Evolutionary conservation across 2,888 invertebrate species (phyloP).

Genomic region (Cheilosia pagana): DNA sequence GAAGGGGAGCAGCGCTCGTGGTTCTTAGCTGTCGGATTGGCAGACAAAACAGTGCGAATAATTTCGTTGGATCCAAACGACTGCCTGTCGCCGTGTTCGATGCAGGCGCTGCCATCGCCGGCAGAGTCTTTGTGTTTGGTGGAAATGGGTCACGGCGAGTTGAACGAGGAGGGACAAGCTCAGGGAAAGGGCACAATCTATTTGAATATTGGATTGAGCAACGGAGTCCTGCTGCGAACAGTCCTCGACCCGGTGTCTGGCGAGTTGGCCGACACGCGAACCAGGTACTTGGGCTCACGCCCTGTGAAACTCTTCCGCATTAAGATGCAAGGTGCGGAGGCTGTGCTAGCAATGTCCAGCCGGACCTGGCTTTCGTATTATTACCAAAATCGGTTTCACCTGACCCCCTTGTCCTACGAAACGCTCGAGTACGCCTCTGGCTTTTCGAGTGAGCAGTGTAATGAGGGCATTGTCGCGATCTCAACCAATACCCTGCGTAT

Average conservation of each 20-base stretch:
- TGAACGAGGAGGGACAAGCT: slow-evolving; percentile 84
- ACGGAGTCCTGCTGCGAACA: slow-evolving; percentile 96
- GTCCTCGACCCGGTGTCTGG: slow-evolving; percentile 98
- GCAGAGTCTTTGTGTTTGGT: slow-evolving; percentile 99
- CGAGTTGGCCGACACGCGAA: slow-evolving; percentile 97
- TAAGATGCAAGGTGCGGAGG: slow-evolving; percentile 97
- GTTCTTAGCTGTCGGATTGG: slow-evolving; percentile 97
- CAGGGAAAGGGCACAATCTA: slow-evolving; percentile 89
- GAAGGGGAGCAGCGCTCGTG: slow-evolving; percentile 97
- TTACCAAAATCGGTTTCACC: slow-evolving; percentile 97
- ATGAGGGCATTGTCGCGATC: slow-evolving; percentile 99
- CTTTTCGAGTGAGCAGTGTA: slow-evolving; percentile 98
- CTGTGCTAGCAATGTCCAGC: slow-evolving; percentile 98
- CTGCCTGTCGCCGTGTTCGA: slow-evolving; percentile 96
- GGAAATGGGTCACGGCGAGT: slow-evolving; percentile 91
- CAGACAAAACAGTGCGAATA: slow-evolving; percentile 98
- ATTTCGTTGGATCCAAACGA: slow-evolving; percentile 98
- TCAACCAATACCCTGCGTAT: slow-evolving; percentile 98
- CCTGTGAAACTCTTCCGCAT: slow-evolving; percentile 98
- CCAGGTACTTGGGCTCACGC: slow-evolving; percentile 96
- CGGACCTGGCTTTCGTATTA: slow-evolving; percentile 99
- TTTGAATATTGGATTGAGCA: slow-evolving; percentile 98
- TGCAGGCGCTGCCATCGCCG: slow-evolving; percentile 97
- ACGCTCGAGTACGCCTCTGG: slow-evolving; percentile 98
- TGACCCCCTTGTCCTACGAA: slow-evolving; percentile 98